Base-by-base conservation (phyloP, 2,888 invertebrate genomes). In the Laspeyria flexula region DNA sequence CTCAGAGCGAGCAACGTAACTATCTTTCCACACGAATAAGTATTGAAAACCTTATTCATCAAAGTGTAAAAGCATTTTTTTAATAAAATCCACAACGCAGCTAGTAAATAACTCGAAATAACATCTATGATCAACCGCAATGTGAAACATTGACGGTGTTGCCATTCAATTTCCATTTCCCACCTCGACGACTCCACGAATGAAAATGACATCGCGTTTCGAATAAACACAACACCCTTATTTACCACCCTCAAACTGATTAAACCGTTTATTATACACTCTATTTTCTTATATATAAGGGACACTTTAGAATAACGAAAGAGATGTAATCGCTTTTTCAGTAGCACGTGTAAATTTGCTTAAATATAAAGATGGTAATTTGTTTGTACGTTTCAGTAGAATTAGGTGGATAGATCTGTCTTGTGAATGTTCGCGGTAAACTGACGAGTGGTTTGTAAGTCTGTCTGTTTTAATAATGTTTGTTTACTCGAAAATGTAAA, bases 101-200 rank as follows among this genome's bases (percentile, higher is more conserved):
- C 25, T 25, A 25, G 25, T 25, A 7, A 25, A 25, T 7, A 25
- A 7, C 7, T 25, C 1, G 25, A 7, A 25, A 7, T 25, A 25
- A 3, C 29, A 18, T 16, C n/a, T 5, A 16, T 43, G 33, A 21
- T 52, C 55, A 50, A 60, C 56, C 60, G 13, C 53, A 13, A 23
- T 48, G 38, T 48, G 55, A 55, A 60, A 57, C 43, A 61, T 59
- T 54, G 55, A 38, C 56, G 45, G 56, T 43, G 64, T 68, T 52
- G 57, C 52, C 65, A 62, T 76, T 72, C 67, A 66, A 76, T 75
- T 76, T 63, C 55, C 66, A 66, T 73, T 71, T 61, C 60, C 38
- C 68, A 68, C 64, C 49, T 57, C 60, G 47, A 33, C 55, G 53
- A 45, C 44, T 57, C 29, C 43, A 29, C 55, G 51, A 67, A 71